These are phyloP conservation scores for Smutsia gigantea DNA, from an alignment of 2,797 vertebrate genomes.

Conservation along the genomic window DNA sequence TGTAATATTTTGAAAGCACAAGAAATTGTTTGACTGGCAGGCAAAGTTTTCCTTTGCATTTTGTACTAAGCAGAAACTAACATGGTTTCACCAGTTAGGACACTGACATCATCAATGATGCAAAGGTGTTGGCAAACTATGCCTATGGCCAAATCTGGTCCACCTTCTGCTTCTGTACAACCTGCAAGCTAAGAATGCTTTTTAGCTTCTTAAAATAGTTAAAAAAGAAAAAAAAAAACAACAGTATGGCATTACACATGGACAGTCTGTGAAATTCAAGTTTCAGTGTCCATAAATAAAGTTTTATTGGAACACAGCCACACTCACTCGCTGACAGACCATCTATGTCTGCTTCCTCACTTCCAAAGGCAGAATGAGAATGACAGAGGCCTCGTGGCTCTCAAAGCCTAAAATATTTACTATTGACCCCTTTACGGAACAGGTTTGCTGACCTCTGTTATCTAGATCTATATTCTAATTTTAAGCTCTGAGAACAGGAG, in stretches of 20 bases:
- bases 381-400: accelerated
- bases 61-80: background rate
- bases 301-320: background rate
- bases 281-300: no score
- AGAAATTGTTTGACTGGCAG: background rate
- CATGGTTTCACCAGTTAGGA: background rate
- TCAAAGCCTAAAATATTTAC: background rate
- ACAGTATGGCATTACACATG: background rate
- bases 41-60: background rate
- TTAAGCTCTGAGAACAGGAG: background rate
- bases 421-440: background rate
- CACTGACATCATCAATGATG: accelerated
- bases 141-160: background rate
- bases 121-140: no score
- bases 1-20: background rate
- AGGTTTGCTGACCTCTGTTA: background rate
- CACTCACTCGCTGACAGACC: no score
- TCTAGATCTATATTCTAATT: accelerated
- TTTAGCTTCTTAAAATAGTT: background rate
- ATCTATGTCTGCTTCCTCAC: background rate
- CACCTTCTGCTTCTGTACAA: no score
- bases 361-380: accelerated
- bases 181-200: background rate
- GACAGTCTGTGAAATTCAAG: background rate
- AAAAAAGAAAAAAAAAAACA: background rate